These are phyloP conservation scores for Aptenodytes forsteri DNA, from an alignment of 2,113 vertebrate genomes.

Conservation along the genomic window DNA sequence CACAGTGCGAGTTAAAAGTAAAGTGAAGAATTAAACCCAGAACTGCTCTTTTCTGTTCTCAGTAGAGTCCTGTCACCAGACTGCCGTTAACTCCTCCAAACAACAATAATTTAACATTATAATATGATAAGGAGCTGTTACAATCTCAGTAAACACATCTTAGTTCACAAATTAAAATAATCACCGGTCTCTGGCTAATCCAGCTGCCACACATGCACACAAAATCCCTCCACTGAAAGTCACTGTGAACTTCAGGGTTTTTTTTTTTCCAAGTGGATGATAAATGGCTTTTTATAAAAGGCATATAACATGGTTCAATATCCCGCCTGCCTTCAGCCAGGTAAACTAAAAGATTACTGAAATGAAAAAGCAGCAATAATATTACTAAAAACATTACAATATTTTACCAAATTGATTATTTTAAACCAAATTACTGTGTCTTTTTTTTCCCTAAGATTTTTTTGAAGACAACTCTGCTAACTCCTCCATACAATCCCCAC, in stretches of 20 bases:
- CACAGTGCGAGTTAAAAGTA: not conserved
- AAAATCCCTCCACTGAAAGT: not conserved
- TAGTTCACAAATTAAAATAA: conserved; percentile 27
- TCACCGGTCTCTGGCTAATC: not conserved
- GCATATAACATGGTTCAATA: not conserved
- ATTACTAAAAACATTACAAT: not conserved
- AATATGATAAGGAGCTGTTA: conserved; percentile 7
- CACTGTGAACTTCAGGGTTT: not conserved
- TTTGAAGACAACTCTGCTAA: not conserved
- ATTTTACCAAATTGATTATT: not conserved
- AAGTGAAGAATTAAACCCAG: not conserved
- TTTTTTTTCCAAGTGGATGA: not conserved
- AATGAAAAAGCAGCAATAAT: not conserved
- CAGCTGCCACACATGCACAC: not conserved
- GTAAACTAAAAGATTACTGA: not conserved
- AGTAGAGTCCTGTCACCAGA: not conserved
- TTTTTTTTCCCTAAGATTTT: not conserved
- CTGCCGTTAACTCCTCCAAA: not conserved
- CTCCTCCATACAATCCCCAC: not conserved
- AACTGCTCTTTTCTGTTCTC: not conserved
- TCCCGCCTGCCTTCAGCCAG: not conserved
- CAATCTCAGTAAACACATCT: not conserved
- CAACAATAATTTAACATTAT: not conserved
- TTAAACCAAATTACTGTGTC: not conserved
- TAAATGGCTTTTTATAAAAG: conserved; percentile 11